phyloP scores from a whole-genome alignment of 2,113 vertebrate species.

The Hippopotamus amphibius region DNA sequence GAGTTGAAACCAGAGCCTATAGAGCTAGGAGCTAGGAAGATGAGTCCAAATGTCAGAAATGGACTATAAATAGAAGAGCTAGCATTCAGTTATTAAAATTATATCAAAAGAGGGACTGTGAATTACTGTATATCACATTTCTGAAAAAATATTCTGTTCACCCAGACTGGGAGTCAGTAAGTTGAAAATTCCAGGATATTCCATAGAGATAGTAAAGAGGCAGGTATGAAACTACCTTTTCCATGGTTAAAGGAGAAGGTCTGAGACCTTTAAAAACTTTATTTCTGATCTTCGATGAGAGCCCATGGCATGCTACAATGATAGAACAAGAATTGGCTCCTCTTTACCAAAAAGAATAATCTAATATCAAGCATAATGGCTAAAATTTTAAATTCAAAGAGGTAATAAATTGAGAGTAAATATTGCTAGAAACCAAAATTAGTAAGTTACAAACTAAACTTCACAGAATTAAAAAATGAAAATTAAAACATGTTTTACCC shows the following conservation, averaged over 20 bases:
- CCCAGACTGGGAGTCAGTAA: too few relatives aligned
- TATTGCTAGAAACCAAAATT: conserved; percentile 10
- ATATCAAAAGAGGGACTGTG: not conserved
- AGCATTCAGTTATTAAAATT: not conserved
- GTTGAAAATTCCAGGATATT: too few relatives aligned
- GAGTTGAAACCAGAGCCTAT: not conserved
- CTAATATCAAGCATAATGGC: not conserved
- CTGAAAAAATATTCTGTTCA: not conserved
- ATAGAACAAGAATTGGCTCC: not conserved
- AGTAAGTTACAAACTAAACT: conserved; percentile 6
- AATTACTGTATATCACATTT: not conserved
- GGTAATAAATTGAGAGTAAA: not conserved
- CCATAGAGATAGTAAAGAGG: too few relatives aligned
- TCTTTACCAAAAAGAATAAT: not conserved
- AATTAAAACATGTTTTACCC: not conserved
- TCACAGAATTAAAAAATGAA: not conserved
- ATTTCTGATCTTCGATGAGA: not conserved
- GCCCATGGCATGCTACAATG: not conserved
- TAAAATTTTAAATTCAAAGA: conserved; percentile 1
- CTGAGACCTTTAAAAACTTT: not conserved
- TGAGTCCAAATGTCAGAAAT: not conserved
- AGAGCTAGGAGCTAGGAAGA: not conserved
- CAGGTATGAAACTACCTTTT: not conserved
- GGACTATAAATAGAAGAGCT: not conserved
- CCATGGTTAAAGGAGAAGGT: not conserved